Base-by-base conservation (phyloP, 2,113 vertebrate species). In the Mirza zaza region DNA sequence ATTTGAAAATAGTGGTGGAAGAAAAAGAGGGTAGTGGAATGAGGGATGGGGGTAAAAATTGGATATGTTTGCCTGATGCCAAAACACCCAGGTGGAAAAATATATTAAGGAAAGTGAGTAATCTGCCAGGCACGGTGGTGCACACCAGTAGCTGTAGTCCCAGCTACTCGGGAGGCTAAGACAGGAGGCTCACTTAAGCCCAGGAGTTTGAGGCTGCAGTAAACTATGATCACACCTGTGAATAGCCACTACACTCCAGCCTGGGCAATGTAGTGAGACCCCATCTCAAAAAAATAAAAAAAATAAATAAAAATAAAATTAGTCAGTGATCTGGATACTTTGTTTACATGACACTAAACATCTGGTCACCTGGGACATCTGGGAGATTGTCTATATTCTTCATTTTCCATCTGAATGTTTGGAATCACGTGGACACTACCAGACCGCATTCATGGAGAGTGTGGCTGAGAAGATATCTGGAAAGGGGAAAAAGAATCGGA, bases 1-100 rank as follows among this genome's bases (percentile, higher is more conserved):
- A 45, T 55, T 68, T 36, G 8, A n/a, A n/a, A 36, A 73, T 3
- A 57, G 3, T 2, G 10, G n/a, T 29, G 8, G 36, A 48, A 15
- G 32, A 18, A 21, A 88, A 76, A 50, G 6, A 20, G 27, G 4
- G 27, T 23, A 42, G 29, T 13, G 13, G 17, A 2, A 32, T 34
- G 17, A 6, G 0, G 0, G 5, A 1, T 1, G 12, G 25, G 13
- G n/a, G 4, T 42, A 10, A 15, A n/a, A 82, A 39, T 76, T 81
- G 3, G 10, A 18, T 50, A 18, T 39, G 27, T 73, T 25, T 52
- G 8, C 50, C 67, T n/a, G 27, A 67, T 4, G 13, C n/a, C 84
- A 92, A 39, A 83, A 70, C 8, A 52, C 34, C 34, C 80, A 27
- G 18, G 61, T 79, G 34, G 50, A 67, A 97, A 88, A n/a, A 13